Evolutionary conservation across 1,140 invertebrate genomes (phyloP).

Genomic region (Pygmarrhopalites habei): DNA sequence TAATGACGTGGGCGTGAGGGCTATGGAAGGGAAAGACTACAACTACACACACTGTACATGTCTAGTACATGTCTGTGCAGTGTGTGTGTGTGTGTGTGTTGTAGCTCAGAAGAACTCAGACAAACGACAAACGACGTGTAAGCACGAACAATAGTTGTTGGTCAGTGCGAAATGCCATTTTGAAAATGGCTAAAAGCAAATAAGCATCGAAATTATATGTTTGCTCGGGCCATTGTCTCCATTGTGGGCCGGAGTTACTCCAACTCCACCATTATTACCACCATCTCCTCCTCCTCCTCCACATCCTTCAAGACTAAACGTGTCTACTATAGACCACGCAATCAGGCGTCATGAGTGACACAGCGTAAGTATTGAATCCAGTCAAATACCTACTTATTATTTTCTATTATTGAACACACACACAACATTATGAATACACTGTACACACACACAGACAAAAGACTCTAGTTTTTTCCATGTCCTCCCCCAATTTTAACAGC

Average conservation of each 20-base stretch:
- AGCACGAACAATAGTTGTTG: conserved; percentile 23
- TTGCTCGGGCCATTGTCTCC: conserved; percentile 22
- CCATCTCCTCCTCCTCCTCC: background rate
- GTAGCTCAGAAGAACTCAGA: background rate
- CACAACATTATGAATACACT: background rate
- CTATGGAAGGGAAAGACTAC: too few relatives aligned
- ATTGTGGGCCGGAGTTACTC: conserved; percentile 1
- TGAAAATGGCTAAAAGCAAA: conserved; percentile 25
- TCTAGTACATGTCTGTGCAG: too few relatives aligned
- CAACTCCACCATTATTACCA: conserved; percentile 1
- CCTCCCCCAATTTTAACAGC: too few relatives aligned
- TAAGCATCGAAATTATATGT: conserved; percentile 29
- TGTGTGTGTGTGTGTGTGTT: too few relatives aligned
- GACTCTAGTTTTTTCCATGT: too few relatives aligned
- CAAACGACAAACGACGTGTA: background rate
- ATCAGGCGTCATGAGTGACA: conserved; percentile 6
- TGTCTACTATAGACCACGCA: conserved; percentile 3
- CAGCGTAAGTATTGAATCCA: conserved; percentile 1
- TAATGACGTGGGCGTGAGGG: conserved; percentile 37
- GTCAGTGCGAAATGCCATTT: conserved; percentile 29
- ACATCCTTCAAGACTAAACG: conserved; percentile 5
- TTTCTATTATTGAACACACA: conserved; percentile 1
- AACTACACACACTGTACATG: too few relatives aligned
- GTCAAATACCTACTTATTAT: background rate
- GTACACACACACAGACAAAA: too few relatives aligned